These are phyloP conservation scores for Eristalinus sepulchralis DNA, from an alignment of 2,888 invertebrate genomes.

Conservation along the genomic window DNA sequence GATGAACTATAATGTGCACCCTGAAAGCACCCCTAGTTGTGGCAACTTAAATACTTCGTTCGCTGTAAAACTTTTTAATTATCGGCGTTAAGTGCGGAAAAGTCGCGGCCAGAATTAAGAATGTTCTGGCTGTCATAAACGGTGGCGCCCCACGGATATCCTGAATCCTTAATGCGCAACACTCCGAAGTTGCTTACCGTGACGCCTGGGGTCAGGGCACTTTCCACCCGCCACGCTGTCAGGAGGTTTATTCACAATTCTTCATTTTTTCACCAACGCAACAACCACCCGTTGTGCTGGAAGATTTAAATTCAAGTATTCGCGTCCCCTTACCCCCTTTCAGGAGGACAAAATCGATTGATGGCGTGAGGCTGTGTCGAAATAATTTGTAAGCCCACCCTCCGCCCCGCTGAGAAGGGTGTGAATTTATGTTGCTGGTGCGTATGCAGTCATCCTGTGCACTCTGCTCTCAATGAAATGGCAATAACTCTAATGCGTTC, in stretches of 20 bases:
- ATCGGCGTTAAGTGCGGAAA: conserved; percentile 49
- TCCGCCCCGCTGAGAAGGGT: conserved; percentile 2
- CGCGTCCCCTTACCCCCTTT: neutral
- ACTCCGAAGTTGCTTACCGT: neutral
- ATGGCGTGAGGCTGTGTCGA: conserved; percentile 13
- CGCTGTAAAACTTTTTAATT: conserved; percentile 61
- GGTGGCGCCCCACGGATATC: conserved; percentile 35
- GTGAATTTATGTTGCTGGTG: conserved; percentile 26
- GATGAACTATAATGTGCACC: neutral
- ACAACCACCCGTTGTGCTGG: conserved; percentile 33
- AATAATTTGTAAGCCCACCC: conserved; percentile 36
- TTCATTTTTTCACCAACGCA: neutral
- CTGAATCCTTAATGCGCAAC: conserved; percentile 21
- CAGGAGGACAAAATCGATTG: conserved; percentile 29
- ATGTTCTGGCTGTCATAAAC: conserved; percentile 29
- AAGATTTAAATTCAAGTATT: conserved; percentile 32
- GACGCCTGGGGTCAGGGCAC: conserved; percentile 4
- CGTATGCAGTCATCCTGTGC: neutral
- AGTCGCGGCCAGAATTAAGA: conserved; percentile 51
- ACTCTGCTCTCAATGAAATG: conserved; percentile 5
- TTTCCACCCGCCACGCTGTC: conserved; percentile 42
- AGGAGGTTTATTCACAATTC: conserved; percentile 45
- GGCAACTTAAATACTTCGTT: neutral
- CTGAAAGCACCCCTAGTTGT: neutral
- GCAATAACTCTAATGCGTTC: conserved; percentile 65